Conservation (phyloP, 2,113 vertebrate species). For the Salminus brasiliensis region DNA sequence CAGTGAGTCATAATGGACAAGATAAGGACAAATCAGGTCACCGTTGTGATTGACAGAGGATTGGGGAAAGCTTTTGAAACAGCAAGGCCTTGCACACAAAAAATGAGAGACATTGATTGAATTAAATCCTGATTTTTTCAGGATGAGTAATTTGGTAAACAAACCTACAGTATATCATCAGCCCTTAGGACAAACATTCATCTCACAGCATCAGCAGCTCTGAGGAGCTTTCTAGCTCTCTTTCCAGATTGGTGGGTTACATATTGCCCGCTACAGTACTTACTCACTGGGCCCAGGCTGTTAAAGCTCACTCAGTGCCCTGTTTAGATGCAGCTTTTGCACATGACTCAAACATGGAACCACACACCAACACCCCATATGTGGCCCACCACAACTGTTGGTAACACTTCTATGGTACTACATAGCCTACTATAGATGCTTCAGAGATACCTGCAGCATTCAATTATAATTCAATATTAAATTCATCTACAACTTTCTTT, state of each 20-base stretch:
- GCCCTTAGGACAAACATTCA: constrained; percentile 43
- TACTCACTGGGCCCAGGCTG: constrained; percentile 54
- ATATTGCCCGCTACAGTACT: constrained; percentile 45
- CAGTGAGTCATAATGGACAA: constrained; percentile 39
- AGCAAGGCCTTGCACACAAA: constrained; percentile 43
- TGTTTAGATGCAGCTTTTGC: background rate
- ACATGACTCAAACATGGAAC: background rate
- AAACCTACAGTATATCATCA: constrained; percentile 53
- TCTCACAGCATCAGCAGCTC: constrained; percentile 59
- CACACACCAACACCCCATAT: background rate
- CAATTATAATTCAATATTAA: no score
- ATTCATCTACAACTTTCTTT: no score
- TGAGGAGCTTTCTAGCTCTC: constrained; percentile 28
- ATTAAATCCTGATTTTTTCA: constrained; percentile 46
- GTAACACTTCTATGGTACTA: no score
- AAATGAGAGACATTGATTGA: constrained; percentile 50
- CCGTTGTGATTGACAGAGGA: constrained; percentile 31
- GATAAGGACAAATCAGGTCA: constrained; percentile 34
- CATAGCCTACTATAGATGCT: no score
- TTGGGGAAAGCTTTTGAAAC: constrained; percentile 48
- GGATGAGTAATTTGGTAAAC: constrained; percentile 59
- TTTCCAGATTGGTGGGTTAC: background rate
- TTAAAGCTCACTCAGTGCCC: no score
- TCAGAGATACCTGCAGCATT: no score
- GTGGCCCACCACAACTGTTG: background rate